Conservation (phyloP, 2,113 vertebrate species). For the Tetrax tetrax region DNA sequence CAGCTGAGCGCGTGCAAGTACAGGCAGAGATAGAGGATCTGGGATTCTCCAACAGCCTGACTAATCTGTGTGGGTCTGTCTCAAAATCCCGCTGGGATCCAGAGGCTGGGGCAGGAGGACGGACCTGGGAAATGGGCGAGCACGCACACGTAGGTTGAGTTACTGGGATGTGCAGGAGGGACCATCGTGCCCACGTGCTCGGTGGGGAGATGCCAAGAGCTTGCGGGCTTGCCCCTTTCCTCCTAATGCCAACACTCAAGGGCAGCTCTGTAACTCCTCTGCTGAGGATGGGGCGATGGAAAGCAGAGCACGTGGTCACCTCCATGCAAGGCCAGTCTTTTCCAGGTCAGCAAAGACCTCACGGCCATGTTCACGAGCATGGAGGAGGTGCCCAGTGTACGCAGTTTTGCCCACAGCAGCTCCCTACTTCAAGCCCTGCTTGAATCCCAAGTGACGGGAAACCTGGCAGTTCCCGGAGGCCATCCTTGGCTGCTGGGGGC, state of each 20-base stretch:
- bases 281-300: not conserved
- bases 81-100: not conserved
- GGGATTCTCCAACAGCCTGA: not conserved
- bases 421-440: not conserved
- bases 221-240: not conserved
- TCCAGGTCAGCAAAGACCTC: not conserved
- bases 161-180: not conserved
- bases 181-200: rapidly evolving
- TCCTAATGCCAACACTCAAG: too few relatives aligned
- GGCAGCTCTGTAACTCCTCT: not conserved
- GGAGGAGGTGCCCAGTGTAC: not conserved
- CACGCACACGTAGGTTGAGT: not conserved
- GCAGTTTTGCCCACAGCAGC: not conserved
- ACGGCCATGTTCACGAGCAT: not conserved
- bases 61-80: rapidly evolving
- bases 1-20: not conserved
- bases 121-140: not conserved
- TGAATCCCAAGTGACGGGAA: not conserved
- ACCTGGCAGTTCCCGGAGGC: not conserved
- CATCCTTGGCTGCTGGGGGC: not conserved
- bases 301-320: not conserved
- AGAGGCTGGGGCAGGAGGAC: not conserved
- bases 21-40: not conserved
- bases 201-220: not conserved
- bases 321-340: not conserved